Percentiles rank a stretch among this genome's conserved stretches.
These are phyloP conservation scores for Pluvianellus socialis DNA, from an alignment of 2,113 vertebrate species.

Conservation along the genomic window DNA sequence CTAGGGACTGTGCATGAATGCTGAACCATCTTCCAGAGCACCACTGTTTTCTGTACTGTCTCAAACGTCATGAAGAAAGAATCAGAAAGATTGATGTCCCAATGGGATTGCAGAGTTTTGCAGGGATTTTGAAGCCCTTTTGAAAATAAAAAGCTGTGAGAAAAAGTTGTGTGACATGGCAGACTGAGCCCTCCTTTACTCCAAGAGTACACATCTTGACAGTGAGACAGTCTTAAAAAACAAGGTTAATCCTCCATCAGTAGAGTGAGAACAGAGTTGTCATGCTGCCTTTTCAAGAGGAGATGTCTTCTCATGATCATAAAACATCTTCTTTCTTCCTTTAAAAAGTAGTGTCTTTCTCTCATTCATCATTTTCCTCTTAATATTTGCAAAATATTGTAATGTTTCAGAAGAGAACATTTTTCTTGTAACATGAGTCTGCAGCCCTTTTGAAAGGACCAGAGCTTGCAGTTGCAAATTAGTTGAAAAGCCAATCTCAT, in stretches of 20 bases:
- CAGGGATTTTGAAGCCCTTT: neutral
- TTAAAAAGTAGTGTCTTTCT: neutral
- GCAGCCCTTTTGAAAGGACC: neutral
- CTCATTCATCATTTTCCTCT: accelerated
- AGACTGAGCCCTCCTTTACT: neutral
- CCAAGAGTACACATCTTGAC: neutral
- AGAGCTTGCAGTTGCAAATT: neutral
- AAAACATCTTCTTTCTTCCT: neutral
- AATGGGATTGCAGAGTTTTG: neutral
- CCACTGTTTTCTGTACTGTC: neutral
- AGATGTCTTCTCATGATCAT: neutral
- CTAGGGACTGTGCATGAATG: neutral
- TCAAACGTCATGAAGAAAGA: neutral
- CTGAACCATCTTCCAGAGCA: neutral
- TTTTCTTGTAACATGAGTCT: neutral
- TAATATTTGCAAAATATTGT: neutral
- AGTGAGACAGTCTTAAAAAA: neutral
- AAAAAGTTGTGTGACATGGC: neutral
- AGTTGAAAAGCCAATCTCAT: neutral
- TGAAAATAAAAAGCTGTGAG: neutral
- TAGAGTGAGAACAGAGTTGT: neutral
- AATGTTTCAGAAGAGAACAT: neutral
- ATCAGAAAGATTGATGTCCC: neutral
- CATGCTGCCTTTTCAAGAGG: neutral
- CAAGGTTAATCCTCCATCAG: neutral